Evolutionary conservation across 2,113 vertebrate genomes (phyloP), one percentile per base, ranked within the genome.

Genomic region (Dromaius novaehollandiae): DNA sequence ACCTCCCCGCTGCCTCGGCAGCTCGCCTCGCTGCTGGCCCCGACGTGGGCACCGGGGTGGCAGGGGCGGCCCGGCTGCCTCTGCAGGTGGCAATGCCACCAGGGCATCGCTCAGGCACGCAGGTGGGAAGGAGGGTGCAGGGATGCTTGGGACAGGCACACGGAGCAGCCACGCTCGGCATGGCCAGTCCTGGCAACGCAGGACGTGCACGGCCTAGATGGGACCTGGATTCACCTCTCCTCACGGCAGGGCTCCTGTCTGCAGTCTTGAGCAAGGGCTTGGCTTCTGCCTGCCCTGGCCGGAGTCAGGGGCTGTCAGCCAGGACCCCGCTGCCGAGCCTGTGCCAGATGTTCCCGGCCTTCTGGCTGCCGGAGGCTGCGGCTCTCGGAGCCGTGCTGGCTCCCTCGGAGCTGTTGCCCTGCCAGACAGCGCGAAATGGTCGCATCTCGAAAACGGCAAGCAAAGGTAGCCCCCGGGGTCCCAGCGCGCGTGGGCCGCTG

Each of bases 101-200:
- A 6, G 44, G 44, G 14, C 44, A 46, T 16, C 6, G 44, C 44
- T 46, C 44, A 46, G 44, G 44, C 13, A 38, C 38, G 38, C 38
- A 15, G 44, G 44, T 46, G 44, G 44, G 46, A 48, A 19, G 46
- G 46, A 48, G 46, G 46, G 46, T 48, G 5, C 63, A 36, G 87
- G 12, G 81, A 19, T 80, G 76, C 30, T 83, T 0, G 1, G 56
- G 46, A 48, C 21, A 68, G 28, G 46, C 3, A 15, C 56, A 24
- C 0, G 1, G 46, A 11, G 15, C 42, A 15, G 0, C 8, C 0
- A 19, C 8, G 68, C 38, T 7, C 0, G 3, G 11, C 3, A 36
- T 14, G 3, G 48, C 30, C 21, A 7, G 34, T 64, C 17, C 58
- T 36, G 64, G 13, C 2, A 64, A 0, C 16, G 73, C 0, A 46